Conservation (phyloP, 2,113 vertebrate genomes). For the Nettapus auritus region DNA sequence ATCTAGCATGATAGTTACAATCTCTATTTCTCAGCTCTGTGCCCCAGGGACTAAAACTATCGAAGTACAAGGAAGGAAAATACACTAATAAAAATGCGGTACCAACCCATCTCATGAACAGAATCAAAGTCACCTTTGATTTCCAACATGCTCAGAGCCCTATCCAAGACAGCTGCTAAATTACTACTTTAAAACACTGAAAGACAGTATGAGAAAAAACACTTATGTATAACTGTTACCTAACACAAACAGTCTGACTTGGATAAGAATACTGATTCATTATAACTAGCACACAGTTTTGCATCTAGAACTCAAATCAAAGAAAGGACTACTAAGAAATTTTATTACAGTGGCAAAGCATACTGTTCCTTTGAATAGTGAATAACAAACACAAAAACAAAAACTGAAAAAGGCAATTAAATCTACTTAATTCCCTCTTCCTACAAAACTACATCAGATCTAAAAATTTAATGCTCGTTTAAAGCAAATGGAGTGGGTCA, state of each 20-base stretch:
- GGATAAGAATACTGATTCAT: neutral
- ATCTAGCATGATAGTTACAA: slow-evolving; percentile 14
- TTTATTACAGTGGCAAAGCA: neutral
- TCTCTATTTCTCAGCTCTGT: slow-evolving; percentile 31
- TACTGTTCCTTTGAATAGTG: slow-evolving; percentile 14
- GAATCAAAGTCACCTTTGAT: slow-evolving; percentile 27
- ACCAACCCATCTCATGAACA: slow-evolving; percentile 23
- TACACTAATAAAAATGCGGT: slow-evolving; percentile 1
- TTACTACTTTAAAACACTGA: slow-evolving; percentile 3
- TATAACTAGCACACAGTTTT: neutral
- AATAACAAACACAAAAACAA: slow-evolving; percentile 6
- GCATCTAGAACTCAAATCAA: slow-evolving; percentile 23
- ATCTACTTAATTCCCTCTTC: slow-evolving; percentile 52
- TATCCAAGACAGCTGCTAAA: slow-evolving; percentile 35
- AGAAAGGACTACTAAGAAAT: slow-evolving; percentile 1
- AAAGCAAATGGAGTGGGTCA: slow-evolving; percentile 69
- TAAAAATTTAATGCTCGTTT: slow-evolving; percentile 62
- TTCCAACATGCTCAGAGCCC: neutral
- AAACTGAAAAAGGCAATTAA: slow-evolving; percentile 8
- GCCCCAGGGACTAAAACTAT: slow-evolving; percentile 15
- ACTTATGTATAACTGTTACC: slow-evolving; percentile 27
- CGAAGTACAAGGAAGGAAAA: slow-evolving; percentile 21
- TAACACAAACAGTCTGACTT: neutral
- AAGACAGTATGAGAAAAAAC: neutral
- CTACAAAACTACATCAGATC: slow-evolving; percentile 61